These are phyloP conservation scores for Carabus problematicus DNA, from an alignment of 2,888 invertebrate genomes.

Conservation along the genomic window DNA sequence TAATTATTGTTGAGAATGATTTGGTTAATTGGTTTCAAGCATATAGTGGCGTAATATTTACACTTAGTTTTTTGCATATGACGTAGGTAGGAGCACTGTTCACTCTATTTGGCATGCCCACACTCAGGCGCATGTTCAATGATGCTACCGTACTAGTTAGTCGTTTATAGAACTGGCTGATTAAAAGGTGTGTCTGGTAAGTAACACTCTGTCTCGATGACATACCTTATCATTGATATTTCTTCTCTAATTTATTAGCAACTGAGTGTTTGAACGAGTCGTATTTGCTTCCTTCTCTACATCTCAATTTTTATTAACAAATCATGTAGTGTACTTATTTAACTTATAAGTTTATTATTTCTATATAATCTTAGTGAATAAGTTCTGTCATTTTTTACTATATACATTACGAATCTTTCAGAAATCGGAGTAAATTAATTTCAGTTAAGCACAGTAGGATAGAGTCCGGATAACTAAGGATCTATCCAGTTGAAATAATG, in stretches of 20 bases:
- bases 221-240: not conserved
- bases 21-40: conserved; percentile 3
- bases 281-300: too few relatives aligned
- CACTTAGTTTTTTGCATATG: conserved; percentile 58
- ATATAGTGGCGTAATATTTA: conserved; percentile 50
- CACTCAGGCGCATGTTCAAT: conserved; percentile 59
- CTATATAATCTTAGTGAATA: too few relatives aligned
- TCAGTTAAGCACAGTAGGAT: not conserved
- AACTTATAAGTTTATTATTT: too few relatives aligned
- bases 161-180: conserved; percentile 56
- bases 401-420: too few relatives aligned
- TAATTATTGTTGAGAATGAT: not conserved
- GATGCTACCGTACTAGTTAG: conserved; percentile 57
- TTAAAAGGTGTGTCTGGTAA: conserved; percentile 55
- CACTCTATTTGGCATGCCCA: conserved; percentile 56
- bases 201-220: conserved; percentile 54
- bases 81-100: conserved; percentile 59
- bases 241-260: conserved; percentile 7
- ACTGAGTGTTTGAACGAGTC: conserved; percentile 30
- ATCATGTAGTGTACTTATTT: too few relatives aligned
- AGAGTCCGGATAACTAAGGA: not conserved
- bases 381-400: too few relatives aligned
- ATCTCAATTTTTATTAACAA: too few relatives aligned
- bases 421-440: too few relatives aligned
- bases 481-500: not conserved